Base-by-base conservation (phyloP, 1,140 invertebrate genomes). In the Pogonomyrmex barbatus region DNA sequence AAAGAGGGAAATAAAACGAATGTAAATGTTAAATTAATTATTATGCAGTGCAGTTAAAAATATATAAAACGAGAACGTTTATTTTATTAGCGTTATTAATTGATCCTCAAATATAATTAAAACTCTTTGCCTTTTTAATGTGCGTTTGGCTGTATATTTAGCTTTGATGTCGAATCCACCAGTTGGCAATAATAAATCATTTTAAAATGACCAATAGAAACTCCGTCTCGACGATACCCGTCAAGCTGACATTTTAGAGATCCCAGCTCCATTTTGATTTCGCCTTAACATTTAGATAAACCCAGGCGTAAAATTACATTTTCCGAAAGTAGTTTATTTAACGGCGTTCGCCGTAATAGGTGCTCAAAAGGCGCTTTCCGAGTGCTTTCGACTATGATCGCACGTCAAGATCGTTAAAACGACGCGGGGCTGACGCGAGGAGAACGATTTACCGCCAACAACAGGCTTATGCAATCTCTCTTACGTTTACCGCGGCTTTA, bases 391-490 rank as follows among this genome's bases (percentile, higher is more conserved):
- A 47, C 67, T 60, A 82, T 73, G 68, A 83, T 83, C 68, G 54
- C 30, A 30, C 17, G 42, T 83, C 79, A 83, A 83, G 68, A 83
- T 73, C 68, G 68, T 83, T 73, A 73, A 73, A 83, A 42, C 54
- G 42, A 73, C 52, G 79, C 39, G 17, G 3, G 42, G 42, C 54
- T 60, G 54, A 73, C 39, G 54, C 67, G 52, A 83, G 67, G 62
- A 50, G 42, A 73, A 82, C 52, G 63, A 83, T 73, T 83, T 83
- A 83, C 42, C 42, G 67, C 52, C 67, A 60, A 83, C 79, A 73
- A 71, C 30, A 47, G 30, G 45, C 68, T 83, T 83, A 83, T 62
- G 79, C 54, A 83, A 83, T 73, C n/a, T 45, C 42, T 14, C 54
- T 73, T 39, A 73, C 67, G 42, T 83, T 83, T 62, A 73, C 42